Percentiles rank a stretch among this genome's conserved stretches.
These are phyloP conservation scores for Drosophila anomelani DNA, from an alignment of 2,888 invertebrate species.

Conservation along the genomic window DNA sequence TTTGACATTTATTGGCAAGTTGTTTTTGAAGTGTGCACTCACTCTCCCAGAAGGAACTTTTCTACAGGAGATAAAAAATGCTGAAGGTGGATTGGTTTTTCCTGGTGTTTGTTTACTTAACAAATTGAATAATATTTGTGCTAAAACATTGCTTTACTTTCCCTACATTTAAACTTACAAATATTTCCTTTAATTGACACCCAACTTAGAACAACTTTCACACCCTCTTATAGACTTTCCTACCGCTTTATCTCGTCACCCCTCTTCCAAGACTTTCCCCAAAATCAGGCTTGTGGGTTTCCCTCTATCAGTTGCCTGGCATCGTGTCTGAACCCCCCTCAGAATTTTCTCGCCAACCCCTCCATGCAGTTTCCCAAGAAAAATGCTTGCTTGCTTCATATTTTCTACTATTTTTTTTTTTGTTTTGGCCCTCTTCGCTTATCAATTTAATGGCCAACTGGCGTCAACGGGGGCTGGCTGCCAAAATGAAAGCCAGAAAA, in stretches of 20 bases:
- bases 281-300: not conserved
- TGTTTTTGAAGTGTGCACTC: conserved; percentile 53
- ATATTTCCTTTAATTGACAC: not conserved
- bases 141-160: no score
- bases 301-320: conserved; percentile 63
- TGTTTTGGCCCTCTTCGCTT: conserved; percentile 58
- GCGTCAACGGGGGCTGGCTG: conserved; percentile 62
- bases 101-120: not conserved
- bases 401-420: conserved; percentile 5
- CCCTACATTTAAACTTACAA: no score
- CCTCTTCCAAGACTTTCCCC: not conserved
- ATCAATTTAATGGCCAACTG: conserved; percentile 82
- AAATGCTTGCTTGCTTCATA: conserved; percentile 24
- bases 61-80: not conserved
- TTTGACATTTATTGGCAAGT: conserved; percentile 74
- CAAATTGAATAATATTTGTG: not conserved
- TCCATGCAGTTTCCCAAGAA: conserved; percentile 59
- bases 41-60: not conserved
- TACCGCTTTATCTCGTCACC: conserved; percentile 4
- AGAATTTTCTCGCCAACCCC: conserved; percentile 17
- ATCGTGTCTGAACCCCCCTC: conserved; percentile 36
- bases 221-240: not conserved
- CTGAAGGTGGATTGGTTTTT: not conserved
- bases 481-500: conserved; percentile 23
- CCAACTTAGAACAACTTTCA: not conserved